These are phyloP conservation scores for Volucella inflata DNA, from an alignment of 2,888 invertebrate species.

Conservation along the genomic window DNA sequence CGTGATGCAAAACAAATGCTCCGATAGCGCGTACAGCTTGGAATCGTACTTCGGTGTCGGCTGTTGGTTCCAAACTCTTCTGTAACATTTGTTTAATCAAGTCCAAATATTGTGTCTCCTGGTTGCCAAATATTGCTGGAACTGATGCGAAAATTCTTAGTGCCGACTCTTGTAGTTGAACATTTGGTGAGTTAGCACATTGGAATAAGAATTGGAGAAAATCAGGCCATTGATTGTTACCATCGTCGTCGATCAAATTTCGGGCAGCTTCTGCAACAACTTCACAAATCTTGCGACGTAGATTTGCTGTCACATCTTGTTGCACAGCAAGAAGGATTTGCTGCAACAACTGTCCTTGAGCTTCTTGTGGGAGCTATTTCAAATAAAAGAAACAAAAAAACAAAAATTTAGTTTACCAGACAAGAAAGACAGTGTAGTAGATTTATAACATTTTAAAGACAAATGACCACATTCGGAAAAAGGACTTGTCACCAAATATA, in stretches of 20 bases:
- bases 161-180: conserved; percentile 95
- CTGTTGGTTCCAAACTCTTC: conserved; percentile 90
- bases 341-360: conserved; percentile 92
- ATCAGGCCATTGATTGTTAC: conserved; percentile 98
- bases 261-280: conserved; percentile 97
- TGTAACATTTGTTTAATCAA: conserved; percentile 97
- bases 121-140: conserved; percentile 98
- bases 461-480: too few relatives aligned
- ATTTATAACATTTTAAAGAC: too few relatives aligned
- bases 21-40: conserved; percentile 93
- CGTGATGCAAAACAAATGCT: conserved; percentile 94
- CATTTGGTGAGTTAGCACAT: conserved; percentile 93
- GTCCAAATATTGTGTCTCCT: conserved; percentile 94
- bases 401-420: neutral
- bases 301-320: conserved; percentile 90
- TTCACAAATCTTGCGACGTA: conserved; percentile 97
- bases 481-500: too few relatives aligned
- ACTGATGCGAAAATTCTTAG: conserved; percentile 98
- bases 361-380: conserved; percentile 89
- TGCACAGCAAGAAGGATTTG: conserved; percentile 94
- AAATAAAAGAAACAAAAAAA: conserved; percentile 21
- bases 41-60: conserved; percentile 89
- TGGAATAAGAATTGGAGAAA: conserved; percentile 97
- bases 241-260: conserved; percentile 97
- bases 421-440: neutral